Evolutionary conservation across 2,113 vertebrate species (phyloP).

Genomic region (Poeciliopsis turrubarensis): DNA sequence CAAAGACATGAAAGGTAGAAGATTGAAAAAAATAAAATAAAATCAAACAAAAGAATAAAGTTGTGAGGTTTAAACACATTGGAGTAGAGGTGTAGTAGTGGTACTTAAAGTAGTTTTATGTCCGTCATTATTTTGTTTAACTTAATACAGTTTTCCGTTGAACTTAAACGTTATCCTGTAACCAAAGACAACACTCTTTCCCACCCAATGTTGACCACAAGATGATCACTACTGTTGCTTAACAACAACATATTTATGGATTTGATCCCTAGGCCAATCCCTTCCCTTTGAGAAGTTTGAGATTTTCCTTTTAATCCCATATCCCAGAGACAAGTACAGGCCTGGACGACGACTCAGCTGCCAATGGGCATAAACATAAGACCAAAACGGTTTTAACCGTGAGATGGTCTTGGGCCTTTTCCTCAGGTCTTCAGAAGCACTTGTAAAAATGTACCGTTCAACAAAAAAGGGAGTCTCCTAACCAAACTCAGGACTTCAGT

Average conservation of each 20-base stretch:
- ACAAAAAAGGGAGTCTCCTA: background rate
- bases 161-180: background rate
- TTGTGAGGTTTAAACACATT: background rate
- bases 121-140: too few species aligned
- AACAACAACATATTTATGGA: conserved; percentile 32
- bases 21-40: too few species aligned
- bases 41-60: background rate
- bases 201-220: conserved; percentile 36
- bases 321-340: conserved; percentile 62
- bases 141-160: background rate
- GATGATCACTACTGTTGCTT: conserved; percentile 36
- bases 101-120: background rate
- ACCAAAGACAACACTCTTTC: background rate
- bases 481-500: background rate
- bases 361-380: conserved; percentile 25
- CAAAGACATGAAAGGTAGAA: background rate
- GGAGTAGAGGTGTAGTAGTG: background rate
- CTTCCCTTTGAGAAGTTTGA: conserved; percentile 31
- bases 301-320: conserved; percentile 58
- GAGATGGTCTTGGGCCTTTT: conserved; percentile 24
- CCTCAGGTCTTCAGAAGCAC: conserved; percentile 1
- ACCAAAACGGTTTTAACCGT: conserved; percentile 13
- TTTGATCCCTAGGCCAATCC: conserved; percentile 47
- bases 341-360: conserved; percentile 36
- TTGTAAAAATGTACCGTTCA: conserved; percentile 8